phyloP scores from a whole-genome alignment of 1,140 invertebrate species.

The Piezodorus guildinii region DNA sequence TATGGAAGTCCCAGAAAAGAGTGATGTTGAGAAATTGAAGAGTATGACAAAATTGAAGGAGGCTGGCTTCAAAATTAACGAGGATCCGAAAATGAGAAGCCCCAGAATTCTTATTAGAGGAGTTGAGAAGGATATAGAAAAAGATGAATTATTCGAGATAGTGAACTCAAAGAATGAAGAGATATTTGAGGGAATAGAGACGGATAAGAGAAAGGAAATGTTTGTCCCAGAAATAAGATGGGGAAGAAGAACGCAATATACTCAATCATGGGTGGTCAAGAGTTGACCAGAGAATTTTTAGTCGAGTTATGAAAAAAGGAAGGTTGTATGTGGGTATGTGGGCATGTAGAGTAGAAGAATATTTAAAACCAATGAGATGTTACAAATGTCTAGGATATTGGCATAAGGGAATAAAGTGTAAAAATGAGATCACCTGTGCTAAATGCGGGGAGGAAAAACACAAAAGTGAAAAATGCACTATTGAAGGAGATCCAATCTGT shows the following conservation, averaged over 20 bases:
- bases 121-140: not conserved
- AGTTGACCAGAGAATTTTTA: not conserved
- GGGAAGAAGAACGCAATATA: not conserved
- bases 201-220: not conserved
- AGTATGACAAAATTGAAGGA: not conserved
- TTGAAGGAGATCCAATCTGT: not conserved
- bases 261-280: not conserved
- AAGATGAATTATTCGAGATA: not conserved
- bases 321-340: not conserved
- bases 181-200: not conserved
- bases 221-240: not conserved
- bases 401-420: not conserved
- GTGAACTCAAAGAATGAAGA: not conserved
- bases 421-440: not conserved
- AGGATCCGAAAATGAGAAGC: not conserved
- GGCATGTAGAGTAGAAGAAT: not conserved
- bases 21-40: not conserved
- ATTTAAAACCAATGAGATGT: not conserved
- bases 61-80: not conserved
- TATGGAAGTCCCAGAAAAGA: not conserved
- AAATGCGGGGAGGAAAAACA: not conserved
- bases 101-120: not conserved
- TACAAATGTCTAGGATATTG: not conserved
- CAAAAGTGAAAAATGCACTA: not conserved
- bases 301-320: not conserved